Conservation (phyloP, 2,113 vertebrate genomes). For the Bombycilla garrulus region DNA sequence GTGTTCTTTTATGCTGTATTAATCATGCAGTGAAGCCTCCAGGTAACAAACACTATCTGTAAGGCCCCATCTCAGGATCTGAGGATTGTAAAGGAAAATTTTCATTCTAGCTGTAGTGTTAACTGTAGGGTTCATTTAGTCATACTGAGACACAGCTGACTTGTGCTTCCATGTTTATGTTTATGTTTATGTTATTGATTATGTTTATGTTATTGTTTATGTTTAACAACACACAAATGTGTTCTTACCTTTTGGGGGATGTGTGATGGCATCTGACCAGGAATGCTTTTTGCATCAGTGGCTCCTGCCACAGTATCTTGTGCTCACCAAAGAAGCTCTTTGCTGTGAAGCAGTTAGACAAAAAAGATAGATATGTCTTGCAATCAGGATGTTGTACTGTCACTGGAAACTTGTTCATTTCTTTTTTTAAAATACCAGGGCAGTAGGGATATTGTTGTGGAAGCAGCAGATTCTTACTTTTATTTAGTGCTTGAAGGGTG, state of each 20-base stretch:
- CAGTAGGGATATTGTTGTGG: not conserved
- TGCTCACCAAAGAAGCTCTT: not conserved
- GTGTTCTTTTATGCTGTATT: not conserved
- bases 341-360: not conserved
- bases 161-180: not conserved
- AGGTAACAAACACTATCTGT: not conserved
- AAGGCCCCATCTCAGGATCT: not conserved
- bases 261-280: not conserved
- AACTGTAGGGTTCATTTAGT: not conserved
- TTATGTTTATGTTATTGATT: no score
- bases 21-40: not conserved
- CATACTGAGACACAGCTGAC: not conserved
- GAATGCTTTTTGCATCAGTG: not conserved
- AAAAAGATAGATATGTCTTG: not conserved
- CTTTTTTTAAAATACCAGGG: not conserved
- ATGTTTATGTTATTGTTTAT: no score
- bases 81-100: not conserved
- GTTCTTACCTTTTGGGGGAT: not conserved
- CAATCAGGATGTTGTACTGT: not conserved
- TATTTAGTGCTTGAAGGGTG: not conserved
- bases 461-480: not conserved
- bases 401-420: not conserved
- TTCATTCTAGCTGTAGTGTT: not conserved
- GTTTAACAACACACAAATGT: no score
- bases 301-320: not conserved